phyloP scores from a whole-genome alignment of 2,113 vertebrate species.

The Neoarius graeffei region DNA sequence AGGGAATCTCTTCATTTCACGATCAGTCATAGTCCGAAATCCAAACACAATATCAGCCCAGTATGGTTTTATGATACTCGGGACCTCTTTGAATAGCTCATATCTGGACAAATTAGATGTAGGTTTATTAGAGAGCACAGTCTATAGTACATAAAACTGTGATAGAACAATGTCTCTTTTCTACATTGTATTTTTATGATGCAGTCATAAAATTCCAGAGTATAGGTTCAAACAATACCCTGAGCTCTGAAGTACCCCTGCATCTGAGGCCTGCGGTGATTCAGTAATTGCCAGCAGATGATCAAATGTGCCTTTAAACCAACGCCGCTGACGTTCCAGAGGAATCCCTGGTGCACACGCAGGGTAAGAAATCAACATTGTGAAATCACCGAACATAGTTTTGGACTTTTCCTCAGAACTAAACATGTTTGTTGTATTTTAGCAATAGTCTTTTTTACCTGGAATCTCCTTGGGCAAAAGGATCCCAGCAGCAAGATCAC shows the following conservation, averaged over 20 bases:
- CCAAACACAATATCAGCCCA: slow-evolving; percentile 86
- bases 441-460: slow-evolving; percentile 69
- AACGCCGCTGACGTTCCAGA: slow-evolving; percentile 74
- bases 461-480: slow-evolving; percentile 75
- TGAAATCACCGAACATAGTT: not conserved
- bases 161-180: not conserved
- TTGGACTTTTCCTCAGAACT: not conserved
- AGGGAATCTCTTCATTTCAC: slow-evolving; percentile 83
- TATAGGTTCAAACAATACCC: slow-evolving; percentile 76
- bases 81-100: slow-evolving; percentile 81
- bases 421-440: not conserved
- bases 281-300: slow-evolving; percentile 78
- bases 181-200: not conserved
- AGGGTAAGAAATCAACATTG: not conserved
- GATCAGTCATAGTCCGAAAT: slow-evolving; percentile 80
- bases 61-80: slow-evolving; percentile 75
- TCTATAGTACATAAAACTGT: not conserved
- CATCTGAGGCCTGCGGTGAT: slow-evolving; percentile 75
- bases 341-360: slow-evolving; percentile 72
- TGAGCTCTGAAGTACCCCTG: slow-evolving; percentile 83
- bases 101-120: slow-evolving; percentile 70
- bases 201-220: not conserved
- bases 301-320: slow-evolving; percentile 87
- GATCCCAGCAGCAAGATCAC: slow-evolving; percentile 88
- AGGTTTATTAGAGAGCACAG: not conserved